A percentile compares a stretch with the other conserved stretches of the same genome.
Evolutionary conservation across 2,113 vertebrate genomes (phyloP).

Genomic region (Heterochromis multidens): DNA sequence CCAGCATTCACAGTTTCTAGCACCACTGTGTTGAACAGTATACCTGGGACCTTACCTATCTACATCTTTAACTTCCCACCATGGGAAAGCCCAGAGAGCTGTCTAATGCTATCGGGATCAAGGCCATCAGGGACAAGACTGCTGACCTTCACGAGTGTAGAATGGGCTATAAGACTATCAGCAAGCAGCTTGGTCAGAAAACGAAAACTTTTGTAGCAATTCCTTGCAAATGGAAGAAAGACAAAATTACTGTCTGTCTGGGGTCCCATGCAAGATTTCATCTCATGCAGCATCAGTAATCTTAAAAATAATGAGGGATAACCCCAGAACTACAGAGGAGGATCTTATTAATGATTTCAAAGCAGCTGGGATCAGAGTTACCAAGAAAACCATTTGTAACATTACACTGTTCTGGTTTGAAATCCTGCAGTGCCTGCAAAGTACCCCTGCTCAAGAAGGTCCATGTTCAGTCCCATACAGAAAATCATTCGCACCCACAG

Average conservation of each 20-base stretch:
- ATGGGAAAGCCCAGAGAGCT: neutral
- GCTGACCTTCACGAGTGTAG: neutral
- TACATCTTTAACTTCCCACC: neutral
- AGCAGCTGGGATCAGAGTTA: rapidly evolving
- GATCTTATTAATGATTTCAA: neutral
- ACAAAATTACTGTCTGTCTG: too few species aligned
- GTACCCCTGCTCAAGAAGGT: neutral
- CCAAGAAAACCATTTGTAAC: too few species aligned
- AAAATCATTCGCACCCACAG: too few species aligned
- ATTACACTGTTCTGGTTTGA: neutral
- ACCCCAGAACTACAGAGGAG: neutral
- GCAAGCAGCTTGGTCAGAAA: neutral
- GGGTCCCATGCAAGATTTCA: too few species aligned
- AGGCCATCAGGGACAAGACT: neutral
- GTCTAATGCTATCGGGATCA: too few species aligned
- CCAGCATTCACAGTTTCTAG: neutral
- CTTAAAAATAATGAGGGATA: neutral
- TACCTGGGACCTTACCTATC: neutral
- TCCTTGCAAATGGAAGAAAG: neutral
- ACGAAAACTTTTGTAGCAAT: neutral
- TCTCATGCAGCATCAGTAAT: too few species aligned
- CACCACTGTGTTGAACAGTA: too few species aligned
- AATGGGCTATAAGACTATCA: neutral
- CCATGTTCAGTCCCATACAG: too few species aligned
- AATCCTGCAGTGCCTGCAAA: neutral